These are phyloP conservation scores for Prionace glauca DNA, from an alignment of 2,797 vertebrate species.

Conservation along the genomic window DNA sequence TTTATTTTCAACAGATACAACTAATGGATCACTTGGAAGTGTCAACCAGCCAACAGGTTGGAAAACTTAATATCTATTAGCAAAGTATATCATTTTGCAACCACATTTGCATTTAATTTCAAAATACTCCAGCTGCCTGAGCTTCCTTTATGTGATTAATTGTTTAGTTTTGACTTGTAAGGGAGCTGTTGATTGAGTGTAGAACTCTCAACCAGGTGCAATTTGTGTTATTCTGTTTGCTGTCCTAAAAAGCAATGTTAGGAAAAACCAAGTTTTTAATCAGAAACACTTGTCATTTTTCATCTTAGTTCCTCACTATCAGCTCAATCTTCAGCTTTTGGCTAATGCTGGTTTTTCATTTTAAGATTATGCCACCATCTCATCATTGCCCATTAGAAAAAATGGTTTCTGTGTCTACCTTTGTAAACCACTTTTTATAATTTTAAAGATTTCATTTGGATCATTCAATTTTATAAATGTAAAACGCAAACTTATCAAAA, in stretches of 20 bases:
- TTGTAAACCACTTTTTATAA: background rate
- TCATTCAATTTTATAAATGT: background rate
- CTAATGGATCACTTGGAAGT: constrained; percentile 29
- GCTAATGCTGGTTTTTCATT: background rate
- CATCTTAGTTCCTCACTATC: background rate
- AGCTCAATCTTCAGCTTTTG: background rate
- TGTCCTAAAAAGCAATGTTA: no score
- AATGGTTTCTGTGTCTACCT: background rate
- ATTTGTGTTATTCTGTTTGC: background rate
- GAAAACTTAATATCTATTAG: constrained; percentile 21
- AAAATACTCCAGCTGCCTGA: background rate
- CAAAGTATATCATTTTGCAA: background rate
- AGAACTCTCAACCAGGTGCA: background rate
- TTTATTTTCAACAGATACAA: constrained; percentile 36
- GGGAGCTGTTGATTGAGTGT: background rate
- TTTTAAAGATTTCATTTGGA: background rate
- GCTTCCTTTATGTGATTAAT: background rate
- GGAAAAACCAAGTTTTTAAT: background rate
- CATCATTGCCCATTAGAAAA: background rate
- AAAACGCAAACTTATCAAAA: background rate
- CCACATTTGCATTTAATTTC: background rate
- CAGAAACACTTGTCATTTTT: background rate
- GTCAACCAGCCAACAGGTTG: constrained; percentile 31
- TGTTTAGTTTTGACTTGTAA: background rate
- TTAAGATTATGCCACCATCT: background rate